These are phyloP conservation scores for Paradisaea rubra DNA, from an alignment of 2,113 vertebrate species.

Conservation along the genomic window DNA sequence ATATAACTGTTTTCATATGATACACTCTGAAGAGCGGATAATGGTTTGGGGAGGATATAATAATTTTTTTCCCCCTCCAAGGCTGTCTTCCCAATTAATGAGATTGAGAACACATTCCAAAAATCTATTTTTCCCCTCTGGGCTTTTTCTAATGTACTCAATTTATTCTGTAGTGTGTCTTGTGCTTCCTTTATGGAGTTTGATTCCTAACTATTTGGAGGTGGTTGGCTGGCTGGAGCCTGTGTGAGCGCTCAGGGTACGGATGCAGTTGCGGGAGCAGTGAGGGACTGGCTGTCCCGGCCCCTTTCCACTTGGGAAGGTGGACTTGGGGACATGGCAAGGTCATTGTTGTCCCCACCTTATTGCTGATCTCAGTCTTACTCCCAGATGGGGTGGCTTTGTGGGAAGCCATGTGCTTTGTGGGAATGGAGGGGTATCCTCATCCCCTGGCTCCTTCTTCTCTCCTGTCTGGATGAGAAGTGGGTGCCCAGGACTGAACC, in stretches of 20 bases:
- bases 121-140: constrained; percentile 51
- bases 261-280: background rate
- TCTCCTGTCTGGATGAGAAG: background rate
- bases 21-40: constrained; percentile 50
- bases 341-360: background rate
- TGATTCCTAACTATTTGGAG: constrained; percentile 12
- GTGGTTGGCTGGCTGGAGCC: background rate
- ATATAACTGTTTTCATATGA: constrained; percentile 73
- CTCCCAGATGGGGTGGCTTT: background rate
- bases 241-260: background rate
- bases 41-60: constrained; percentile 53
- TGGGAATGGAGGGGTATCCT: background rate
- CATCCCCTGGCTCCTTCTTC: accelerated
- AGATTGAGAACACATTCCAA: constrained; percentile 59
- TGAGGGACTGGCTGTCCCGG: accelerated
- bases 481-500: background rate
- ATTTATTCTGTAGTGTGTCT: constrained; percentile 42
- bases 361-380: background rate
- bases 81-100: constrained; percentile 67
- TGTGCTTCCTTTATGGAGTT: constrained; percentile 21
- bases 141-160: constrained; percentile 46
- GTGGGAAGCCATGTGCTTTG: background rate
- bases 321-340: background rate
- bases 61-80: background rate
- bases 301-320: background rate